Percentiles rank a stretch among this genome's conserved stretches.
These are phyloP conservation scores for Dioctria linearis DNA, from an alignment of 2,888 invertebrate genomes.

Conservation along the genomic window DNA sequence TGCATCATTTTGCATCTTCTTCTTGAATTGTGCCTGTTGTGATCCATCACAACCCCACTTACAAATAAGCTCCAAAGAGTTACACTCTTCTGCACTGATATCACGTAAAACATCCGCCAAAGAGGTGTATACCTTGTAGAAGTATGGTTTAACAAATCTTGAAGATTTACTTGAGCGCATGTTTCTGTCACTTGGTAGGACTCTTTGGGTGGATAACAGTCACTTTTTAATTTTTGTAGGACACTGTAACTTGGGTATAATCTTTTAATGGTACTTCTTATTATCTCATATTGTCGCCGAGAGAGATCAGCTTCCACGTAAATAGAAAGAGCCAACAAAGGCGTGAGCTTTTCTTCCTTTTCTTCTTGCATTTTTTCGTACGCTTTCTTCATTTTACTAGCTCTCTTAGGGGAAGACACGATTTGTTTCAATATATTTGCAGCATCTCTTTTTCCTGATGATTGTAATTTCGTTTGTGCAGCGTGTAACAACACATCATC, in stretches of 20 bases:
- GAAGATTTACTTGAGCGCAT: too few species aligned
- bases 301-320: background rate
- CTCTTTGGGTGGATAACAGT: too few species aligned
- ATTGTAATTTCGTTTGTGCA: too few species aligned
- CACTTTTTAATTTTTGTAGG: background rate
- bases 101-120: conserved; percentile 17
- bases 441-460: too few species aligned
- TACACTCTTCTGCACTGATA: background rate
- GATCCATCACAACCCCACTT: background rate
- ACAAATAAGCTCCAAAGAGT: conserved; percentile 5
- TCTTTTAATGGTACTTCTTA: background rate
- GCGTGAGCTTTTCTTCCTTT: too few species aligned
- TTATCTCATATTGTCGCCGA: background rate
- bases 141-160: background rate
- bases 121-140: background rate
- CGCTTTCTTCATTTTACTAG: too few species aligned
- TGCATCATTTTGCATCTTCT: conserved; percentile 1
- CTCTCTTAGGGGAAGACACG: too few species aligned
- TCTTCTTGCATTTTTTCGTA: background rate
- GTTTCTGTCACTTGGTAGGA: background rate
- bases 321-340: background rate
- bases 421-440: too few species aligned
- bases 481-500: too few species aligned
- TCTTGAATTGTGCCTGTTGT: conserved; percentile 20
- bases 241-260: conserved; percentile 1